A percentile compares a stretch with the other conserved stretches of the same genome.
phyloP scores from a whole-genome alignment of 2,888 invertebrate species.

The Microctonus brassicae region DNA sequence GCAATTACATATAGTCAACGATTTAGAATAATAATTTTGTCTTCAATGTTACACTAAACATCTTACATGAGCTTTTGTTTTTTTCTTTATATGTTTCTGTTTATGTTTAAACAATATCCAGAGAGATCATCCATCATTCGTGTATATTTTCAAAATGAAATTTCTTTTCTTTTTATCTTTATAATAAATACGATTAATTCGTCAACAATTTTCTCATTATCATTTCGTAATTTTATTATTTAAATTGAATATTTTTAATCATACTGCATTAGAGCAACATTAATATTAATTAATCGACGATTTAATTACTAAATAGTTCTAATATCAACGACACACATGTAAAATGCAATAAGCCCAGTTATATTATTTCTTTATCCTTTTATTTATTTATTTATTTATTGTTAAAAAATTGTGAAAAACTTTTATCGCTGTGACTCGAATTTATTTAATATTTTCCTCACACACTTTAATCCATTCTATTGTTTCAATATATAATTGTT shows the following conservation, averaged over 20 bases:
- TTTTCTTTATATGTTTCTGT: slow-evolving; percentile 27
- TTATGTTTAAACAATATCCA: background rate
- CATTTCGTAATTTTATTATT: background rate
- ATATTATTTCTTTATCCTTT: background rate
- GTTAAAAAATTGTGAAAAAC: slow-evolving; percentile 36
- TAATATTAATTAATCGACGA: background rate
- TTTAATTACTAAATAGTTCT: background rate
- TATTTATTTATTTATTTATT: too few species aligned
- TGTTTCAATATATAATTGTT: background rate
- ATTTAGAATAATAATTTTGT: slow-evolving; percentile 53
- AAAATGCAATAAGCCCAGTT: slow-evolving; percentile 5
- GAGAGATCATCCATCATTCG: slow-evolving; percentile 13
- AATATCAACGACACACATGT: background rate
- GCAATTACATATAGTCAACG: slow-evolving; percentile 62
- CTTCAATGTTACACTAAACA: slow-evolving; percentile 40
- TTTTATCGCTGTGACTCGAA: slow-evolving; percentile 22
- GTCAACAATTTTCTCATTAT: slow-evolving; percentile 25
- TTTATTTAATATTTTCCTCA: slow-evolving; percentile 15
- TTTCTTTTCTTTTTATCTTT: slow-evolving; percentile 21
- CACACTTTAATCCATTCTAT: background rate
- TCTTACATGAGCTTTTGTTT: slow-evolving; percentile 32
- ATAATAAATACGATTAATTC: slow-evolving; percentile 32
- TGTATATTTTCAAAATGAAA: slow-evolving; percentile 11
- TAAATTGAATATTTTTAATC: slow-evolving; percentile 26
- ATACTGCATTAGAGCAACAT: background rate